Conservation (phyloP, 2,888 invertebrate genomes). For the Sylvicola cinctus region DNA sequence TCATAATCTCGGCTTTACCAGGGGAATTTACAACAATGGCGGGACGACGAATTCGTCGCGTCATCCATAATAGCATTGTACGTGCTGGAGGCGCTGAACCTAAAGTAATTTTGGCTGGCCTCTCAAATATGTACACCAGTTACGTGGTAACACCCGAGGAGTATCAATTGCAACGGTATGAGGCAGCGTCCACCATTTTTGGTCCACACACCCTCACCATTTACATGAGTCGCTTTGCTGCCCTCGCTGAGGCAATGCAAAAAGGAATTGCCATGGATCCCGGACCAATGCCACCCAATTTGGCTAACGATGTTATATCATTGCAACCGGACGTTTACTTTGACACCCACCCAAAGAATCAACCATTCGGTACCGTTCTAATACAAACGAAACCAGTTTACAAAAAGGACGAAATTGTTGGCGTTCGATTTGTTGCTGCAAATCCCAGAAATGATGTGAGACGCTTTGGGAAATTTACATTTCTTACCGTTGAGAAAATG, state of each 20-base stretch:
- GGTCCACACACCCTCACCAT: conserved; percentile 79
- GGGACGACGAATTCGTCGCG: conserved; percentile 63
- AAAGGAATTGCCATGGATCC: conserved; percentile 31
- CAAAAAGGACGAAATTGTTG: conserved; percentile 44
- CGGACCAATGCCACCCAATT: conserved; percentile 52
- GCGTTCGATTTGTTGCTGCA: conserved; percentile 56
- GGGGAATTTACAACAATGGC: conserved; percentile 95
- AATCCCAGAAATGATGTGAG: conserved; percentile 63
- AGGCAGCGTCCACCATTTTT: conserved; percentile 82
- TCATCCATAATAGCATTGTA: conserved; percentile 28
- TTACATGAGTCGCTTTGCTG: conserved; percentile 54
- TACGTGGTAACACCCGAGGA: conserved; percentile 84
- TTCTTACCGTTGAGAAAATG: conserved; percentile 43
- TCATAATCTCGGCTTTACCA: conserved; percentile 61
- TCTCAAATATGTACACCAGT: conserved; percentile 76
- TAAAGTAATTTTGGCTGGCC: conserved; percentile 60
- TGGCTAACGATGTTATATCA: conserved; percentile 48
- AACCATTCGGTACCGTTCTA: conserved; percentile 53
- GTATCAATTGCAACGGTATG: conserved; percentile 74
- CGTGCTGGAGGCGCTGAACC: conserved; percentile 14
- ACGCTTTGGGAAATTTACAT: conserved; percentile 53
- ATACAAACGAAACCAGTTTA: conserved; percentile 41
- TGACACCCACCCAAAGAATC: conserved; percentile 53
- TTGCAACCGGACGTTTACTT: conserved; percentile 59
- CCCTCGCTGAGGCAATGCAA: conserved; percentile 43